Conservation (phyloP, 2,888 invertebrate species). For the Ecdyonurus torrentis region DNA sequence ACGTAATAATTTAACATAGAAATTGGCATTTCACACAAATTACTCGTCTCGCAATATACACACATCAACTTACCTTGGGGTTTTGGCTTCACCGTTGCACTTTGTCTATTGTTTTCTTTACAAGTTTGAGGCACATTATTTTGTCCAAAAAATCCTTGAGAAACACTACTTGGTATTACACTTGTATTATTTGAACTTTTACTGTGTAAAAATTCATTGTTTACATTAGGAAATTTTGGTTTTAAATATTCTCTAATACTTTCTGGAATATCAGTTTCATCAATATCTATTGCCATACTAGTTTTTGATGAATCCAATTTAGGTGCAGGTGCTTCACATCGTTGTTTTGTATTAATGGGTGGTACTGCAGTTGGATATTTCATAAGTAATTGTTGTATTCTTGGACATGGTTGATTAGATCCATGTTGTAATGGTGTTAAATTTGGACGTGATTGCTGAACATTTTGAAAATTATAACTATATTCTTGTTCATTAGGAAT, state of each 20-base stretch:
- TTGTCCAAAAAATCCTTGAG: background rate
- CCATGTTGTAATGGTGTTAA: background rate
- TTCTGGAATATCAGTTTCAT: background rate
- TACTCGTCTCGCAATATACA: too few relatives aligned
- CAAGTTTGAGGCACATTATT: background rate
- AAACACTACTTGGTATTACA: background rate
- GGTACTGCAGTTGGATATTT: background rate
- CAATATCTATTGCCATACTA: background rate
- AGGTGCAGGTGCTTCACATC: background rate
- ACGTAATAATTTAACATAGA: too few relatives aligned
- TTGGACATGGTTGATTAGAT: background rate
- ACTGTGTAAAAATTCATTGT: background rate
- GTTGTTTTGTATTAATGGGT: background rate
- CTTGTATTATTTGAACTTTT: background rate
- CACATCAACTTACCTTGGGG: background rate
- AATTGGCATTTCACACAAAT: too few relatives aligned
- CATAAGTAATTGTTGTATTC: background rate
- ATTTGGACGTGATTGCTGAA: background rate
- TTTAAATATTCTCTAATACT: background rate
- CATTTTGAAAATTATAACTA: background rate
- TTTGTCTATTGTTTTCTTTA: background rate
- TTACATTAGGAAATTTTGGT: background rate
- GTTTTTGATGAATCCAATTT: background rate
- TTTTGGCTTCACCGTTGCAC: background rate
- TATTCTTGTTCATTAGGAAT: background rate